Conservation (phyloP, 2,113 vertebrate genomes). For the Pseudorhombus dupliciocellatus region DNA sequence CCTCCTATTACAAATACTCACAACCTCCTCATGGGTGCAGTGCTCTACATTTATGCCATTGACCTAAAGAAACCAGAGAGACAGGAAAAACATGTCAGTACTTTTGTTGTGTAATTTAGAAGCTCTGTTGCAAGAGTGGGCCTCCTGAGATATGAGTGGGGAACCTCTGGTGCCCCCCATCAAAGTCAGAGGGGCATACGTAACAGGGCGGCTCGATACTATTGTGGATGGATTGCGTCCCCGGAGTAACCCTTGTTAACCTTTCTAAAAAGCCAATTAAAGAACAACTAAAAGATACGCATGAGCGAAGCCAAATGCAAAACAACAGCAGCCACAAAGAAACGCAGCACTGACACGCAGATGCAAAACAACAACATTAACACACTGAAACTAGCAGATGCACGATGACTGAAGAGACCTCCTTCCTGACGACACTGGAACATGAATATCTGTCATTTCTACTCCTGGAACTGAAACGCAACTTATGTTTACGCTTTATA, state of each 20-base stretch:
- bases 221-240: background rate
- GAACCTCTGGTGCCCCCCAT: background rate
- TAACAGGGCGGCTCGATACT: background rate
- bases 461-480: too few relatives aligned
- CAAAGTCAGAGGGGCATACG: background rate
- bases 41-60: slow-evolving; percentile 94
- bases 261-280: background rate
- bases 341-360: background rate
- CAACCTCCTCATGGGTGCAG: slow-evolving; percentile 93
- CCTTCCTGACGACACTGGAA: too few relatives aligned
- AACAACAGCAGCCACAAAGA: background rate
- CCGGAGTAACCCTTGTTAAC: background rate
- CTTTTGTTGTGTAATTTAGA: background rate
- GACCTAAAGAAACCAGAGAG: slow-evolving; percentile 81
- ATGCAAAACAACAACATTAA: too few relatives aligned
- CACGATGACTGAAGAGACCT: background rate
- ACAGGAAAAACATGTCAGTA: background rate
- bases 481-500: too few relatives aligned
- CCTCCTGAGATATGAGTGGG: too few relatives aligned
- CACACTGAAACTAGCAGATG: too few relatives aligned
- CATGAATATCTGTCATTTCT: too few relatives aligned
- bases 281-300: background rate
- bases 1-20: slow-evolving; percentile 79
- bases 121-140: too few relatives aligned
- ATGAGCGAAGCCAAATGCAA: background rate